Evolutionary conservation across 2,113 vertebrate genomes (phyloP).

Genomic region (Marmota monax): DNA sequence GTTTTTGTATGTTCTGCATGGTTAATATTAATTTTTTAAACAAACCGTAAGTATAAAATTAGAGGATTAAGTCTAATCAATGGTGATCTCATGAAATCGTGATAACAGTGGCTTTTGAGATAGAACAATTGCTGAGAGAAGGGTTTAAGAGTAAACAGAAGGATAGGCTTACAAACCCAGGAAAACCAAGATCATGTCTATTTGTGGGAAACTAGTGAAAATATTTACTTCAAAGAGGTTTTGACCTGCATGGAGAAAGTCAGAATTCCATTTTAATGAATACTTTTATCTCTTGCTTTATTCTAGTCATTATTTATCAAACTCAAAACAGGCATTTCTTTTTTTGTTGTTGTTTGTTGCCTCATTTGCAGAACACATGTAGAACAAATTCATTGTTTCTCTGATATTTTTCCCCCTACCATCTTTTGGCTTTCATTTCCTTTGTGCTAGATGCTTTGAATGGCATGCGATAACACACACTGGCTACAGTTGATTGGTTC

Average conservation of each 20-base stretch:
- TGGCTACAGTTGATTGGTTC: not conserved
- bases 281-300: not conserved
- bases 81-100: not conserved
- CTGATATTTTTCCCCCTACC: not conserved
- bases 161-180: not conserved
- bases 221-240: constrained; percentile 21
- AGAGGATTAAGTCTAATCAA: not conserved
- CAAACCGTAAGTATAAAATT: not conserved
- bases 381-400: not conserved
- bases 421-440: not conserved
- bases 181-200: not conserved
- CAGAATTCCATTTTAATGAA: not conserved
- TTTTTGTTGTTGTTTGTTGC: not conserved
- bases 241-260: not conserved
- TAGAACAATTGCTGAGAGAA: not conserved
- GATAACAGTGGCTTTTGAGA: not conserved
- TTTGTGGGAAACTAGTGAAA: not conserved
- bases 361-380: not conserved
- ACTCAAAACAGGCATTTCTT: not conserved
- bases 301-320: not conserved
- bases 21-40: not conserved
- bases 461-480: not conserved
- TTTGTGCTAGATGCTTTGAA: not conserved
- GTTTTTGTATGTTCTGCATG: not conserved
- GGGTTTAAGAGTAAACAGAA: not conserved